phyloP scores from a whole-genome alignment of 2,797 vertebrate genomes.

The Chanos chanos region DNA sequence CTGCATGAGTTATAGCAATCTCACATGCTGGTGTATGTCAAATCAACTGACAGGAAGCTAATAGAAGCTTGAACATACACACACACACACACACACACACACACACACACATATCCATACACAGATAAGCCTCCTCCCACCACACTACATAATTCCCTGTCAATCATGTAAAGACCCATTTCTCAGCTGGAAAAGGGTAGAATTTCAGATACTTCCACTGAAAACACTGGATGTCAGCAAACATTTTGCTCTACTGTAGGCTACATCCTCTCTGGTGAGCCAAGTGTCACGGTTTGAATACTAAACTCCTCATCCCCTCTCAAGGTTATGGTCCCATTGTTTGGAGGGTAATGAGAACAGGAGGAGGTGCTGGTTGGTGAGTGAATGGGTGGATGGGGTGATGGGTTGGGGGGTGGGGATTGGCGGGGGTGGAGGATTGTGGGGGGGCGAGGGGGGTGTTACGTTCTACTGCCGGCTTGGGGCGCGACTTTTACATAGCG shows the following conservation, averaged over 20 bases:
- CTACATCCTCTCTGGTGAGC: neutral
- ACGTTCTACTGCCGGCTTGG: neutral
- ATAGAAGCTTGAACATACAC: constrained; percentile 26
- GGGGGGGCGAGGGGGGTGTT: neutral
- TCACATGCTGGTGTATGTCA: constrained; percentile 48
- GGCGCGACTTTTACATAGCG: neutral
- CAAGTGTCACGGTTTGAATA: constrained; percentile 32
- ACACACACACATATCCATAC: neutral
- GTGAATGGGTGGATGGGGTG: neutral
- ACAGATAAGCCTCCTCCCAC: neutral
- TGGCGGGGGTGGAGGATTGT: constrained; percentile 15
- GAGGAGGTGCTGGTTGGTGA: neutral
- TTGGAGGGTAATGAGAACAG: constrained; percentile 5
- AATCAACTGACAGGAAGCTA: constrained; percentile 55
- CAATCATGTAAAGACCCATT: too few relatives aligned
- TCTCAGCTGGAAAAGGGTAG: constrained; percentile 13
- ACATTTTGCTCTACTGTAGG: constrained; percentile 5
- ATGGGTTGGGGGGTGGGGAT: constrained; percentile 4
- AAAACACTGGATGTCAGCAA: neutral
- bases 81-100: constrained; percentile 3
- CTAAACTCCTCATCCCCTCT: constrained; percentile 25
- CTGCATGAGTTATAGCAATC: constrained; percentile 70
- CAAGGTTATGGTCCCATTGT: constrained; percentile 35
- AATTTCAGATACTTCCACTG: neutral
- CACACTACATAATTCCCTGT: too few relatives aligned